These are phyloP conservation scores for Erethizon dorsatum DNA, from an alignment of 2,797 vertebrate species.

Conservation along the genomic window DNA sequence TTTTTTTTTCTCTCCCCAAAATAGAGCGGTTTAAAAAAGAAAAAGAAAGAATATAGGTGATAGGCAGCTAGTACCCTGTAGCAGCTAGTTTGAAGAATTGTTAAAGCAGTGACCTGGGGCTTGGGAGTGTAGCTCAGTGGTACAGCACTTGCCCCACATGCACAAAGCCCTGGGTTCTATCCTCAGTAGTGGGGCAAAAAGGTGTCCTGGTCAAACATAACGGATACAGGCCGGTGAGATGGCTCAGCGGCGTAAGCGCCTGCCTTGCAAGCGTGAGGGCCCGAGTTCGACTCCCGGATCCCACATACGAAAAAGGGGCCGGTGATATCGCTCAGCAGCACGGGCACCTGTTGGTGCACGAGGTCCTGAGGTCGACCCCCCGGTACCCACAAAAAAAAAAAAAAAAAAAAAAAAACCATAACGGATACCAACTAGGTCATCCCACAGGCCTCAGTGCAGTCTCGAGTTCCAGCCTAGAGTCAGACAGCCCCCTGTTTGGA, in stretches of 20 bases:
- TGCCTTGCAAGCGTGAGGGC: no score
- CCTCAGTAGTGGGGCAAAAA: not conserved
- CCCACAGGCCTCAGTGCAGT: not conserved
- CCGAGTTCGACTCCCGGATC: no score
- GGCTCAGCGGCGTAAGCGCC: no score
- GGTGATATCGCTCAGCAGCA: no score
- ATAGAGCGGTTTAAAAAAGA: not conserved
- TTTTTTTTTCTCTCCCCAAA: not conserved
- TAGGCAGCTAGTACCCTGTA: not conserved
- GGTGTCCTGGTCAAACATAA: not conserved
- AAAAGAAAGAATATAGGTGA: not conserved
- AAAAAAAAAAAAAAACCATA: no score
- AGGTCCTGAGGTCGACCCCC: no score
- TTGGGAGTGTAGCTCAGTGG: not conserved
- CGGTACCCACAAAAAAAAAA: no score
- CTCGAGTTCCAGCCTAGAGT: not conserved
- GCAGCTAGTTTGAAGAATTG: not conserved
- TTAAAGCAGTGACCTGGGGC: not conserved
- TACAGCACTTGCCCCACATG: not conserved
- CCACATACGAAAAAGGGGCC: no score
- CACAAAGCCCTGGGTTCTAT: not conserved
- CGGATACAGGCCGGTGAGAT: no score
- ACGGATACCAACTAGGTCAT: not conserved
- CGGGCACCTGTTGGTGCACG: no score
- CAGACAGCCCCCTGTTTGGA: not conserved